Evolutionary conservation across 23 tunicate genomes (phyloP).

Genomic region (Clavelina lepadiformis): DNA sequence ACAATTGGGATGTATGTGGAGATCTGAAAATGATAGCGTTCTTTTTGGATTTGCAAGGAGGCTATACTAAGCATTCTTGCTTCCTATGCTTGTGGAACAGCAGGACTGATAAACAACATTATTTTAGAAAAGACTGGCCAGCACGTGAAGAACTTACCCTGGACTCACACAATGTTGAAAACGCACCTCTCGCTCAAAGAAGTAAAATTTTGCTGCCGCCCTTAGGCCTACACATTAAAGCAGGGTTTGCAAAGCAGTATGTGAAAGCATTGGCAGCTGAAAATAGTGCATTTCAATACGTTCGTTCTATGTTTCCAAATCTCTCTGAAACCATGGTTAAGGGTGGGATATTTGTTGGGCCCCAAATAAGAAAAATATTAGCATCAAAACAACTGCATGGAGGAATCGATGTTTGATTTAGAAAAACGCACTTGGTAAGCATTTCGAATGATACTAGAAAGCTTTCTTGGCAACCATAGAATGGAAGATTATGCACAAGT

Average conservation of each 20-base stretch:
- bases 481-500: constrained; percentile 1
- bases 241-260: constrained; percentile 9
- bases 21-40: constrained; percentile 12
- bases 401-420: constrained; percentile 8
- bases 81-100: constrained; percentile 20
- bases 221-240: constrained; percentile 7
- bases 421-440: constrained; percentile 10
- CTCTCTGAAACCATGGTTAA: constrained; percentile 8
- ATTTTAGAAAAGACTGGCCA: constrained; percentile 5
- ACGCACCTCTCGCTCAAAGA: constrained; percentile 9
- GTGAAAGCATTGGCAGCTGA: constrained; percentile 8
- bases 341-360: constrained; percentile 18
- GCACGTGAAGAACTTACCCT: constrained; percentile 8
- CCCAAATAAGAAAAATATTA: constrained; percentile 7
- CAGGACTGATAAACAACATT: constrained; percentile 14
- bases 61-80: constrained; percentile 19
- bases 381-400: constrained; percentile 23
- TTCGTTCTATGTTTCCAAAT: constrained; percentile 9
- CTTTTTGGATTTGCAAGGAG: constrained; percentile 19
- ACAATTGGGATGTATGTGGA: constrained; percentile 18
- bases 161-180: constrained; percentile 7
- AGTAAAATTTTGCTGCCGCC: constrained; percentile 18
- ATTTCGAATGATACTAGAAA: constrained; percentile 13
- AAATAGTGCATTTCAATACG: constrained; percentile 7
- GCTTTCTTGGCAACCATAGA: constrained; percentile 16